Evolutionary conservation across 1,140 invertebrate genomes (phyloP).

Genomic region (Lepidurus packardi): DNA sequence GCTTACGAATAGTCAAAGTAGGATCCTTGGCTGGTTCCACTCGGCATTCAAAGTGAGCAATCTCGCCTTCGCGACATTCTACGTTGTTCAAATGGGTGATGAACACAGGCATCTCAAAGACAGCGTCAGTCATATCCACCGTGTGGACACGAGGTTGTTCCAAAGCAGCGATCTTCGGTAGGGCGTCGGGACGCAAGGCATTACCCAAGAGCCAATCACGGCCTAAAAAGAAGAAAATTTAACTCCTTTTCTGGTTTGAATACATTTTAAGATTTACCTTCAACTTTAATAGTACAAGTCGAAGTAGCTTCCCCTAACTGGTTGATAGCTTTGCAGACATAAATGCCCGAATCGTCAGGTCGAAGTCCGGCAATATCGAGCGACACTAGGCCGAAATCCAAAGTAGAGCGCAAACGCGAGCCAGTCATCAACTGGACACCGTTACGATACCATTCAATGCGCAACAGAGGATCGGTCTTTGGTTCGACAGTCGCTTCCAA

Average conservation of each 20-base stretch:
- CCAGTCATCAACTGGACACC: conserved; percentile 75
- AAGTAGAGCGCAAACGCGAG: conserved; percentile 74
- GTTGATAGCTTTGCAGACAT: conserved; percentile 88
- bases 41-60: conserved; percentile 88
- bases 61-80: conserved; percentile 80
- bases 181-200: conserved; percentile 82
- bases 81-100: conserved; percentile 86
- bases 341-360: conserved; percentile 85
- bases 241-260: neutral
- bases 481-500: conserved; percentile 93
- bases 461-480: conserved; percentile 87
- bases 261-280: conserved; percentile 45
- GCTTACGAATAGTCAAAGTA: conserved; percentile 66
- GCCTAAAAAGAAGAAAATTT: conserved; percentile 27
- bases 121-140: conserved; percentile 59
- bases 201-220: conserved; percentile 79
- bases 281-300: conserved; percentile 82
- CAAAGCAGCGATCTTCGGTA: conserved; percentile 75
- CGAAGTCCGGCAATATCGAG: conserved; percentile 79
- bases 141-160: conserved; percentile 65
- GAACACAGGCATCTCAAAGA: conserved; percentile 78
- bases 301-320: conserved; percentile 83
- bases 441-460: conserved; percentile 87
- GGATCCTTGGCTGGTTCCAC: conserved; percentile 92
- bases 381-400: conserved; percentile 90